Evolutionary conservation across 2,888 invertebrate species (phyloP), one percentile per base, ranked within the genome.

Genomic region (Slavum lentiscoides): DNA sequence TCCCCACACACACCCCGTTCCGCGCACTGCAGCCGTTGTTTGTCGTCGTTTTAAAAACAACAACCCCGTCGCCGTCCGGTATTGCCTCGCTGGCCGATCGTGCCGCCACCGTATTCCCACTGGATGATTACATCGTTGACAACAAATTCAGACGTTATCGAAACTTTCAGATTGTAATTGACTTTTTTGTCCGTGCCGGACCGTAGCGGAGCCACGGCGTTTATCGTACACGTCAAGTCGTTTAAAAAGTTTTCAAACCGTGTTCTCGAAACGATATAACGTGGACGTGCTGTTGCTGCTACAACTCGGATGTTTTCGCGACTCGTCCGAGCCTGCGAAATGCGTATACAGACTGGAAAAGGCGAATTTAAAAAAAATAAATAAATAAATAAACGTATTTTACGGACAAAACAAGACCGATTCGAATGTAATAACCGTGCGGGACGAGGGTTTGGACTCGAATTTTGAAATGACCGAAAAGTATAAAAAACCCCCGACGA

Each of bases 91-190:
- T 11, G n/a, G 11, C 30, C 43, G 21, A 17, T 21, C 9, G 4
- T n/a, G 30, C 30, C 11, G 19, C 37, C 58, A 0, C 6, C 13
- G 21, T 49, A 68, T 49, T 49, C 67, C 43, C n/a, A 67, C 68
- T 19, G 75, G 75, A 75, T n/a, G 72, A 80, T 72, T 72, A 80
- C 80, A 70, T 15, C 39, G 58, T 66, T 66, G 64, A 53, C 80
- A 66, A 72, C 62, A 39, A 67, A 77, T 77, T 70, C 62, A 62
- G 62, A 59, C 76, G 30, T 61, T 68, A 68, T 76, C 77, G 62
- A 77, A 77, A 70, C 61, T 69, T 69, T 15, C 62, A 21, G 37
- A 62, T 61, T 69, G 76, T 69, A 77, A 77, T 77, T 67, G 66
- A 75, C 75, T 75, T 75, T 67, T 74, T 66, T 67, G 15, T 13